Evolutionary conservation across 1,140 invertebrate genomes (phyloP).

Genomic region (Lucilia cuprina): DNA sequence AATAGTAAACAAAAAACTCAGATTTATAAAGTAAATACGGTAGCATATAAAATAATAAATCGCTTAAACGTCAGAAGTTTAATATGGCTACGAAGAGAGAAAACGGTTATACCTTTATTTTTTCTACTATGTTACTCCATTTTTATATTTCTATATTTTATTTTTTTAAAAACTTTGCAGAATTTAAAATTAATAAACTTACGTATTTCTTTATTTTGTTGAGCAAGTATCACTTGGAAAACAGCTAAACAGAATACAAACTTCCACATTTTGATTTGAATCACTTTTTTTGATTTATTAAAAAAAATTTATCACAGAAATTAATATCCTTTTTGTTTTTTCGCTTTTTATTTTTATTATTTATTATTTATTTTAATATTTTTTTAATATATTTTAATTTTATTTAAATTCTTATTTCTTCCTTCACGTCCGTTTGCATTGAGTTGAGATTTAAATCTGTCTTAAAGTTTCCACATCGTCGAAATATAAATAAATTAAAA

Average conservation of each 20-base stretch:
- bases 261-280: constrained; percentile 23
- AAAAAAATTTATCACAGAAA: neutral
- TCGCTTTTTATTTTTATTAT: neutral
- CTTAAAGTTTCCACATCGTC: constrained; percentile 35
- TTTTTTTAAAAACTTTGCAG: neutral
- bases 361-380: constrained; percentile 20
- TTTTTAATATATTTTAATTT: neutral
- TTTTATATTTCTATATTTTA: neutral
- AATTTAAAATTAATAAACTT: neutral
- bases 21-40: no score
- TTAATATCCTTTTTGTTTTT: neutral
- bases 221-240: constrained; percentile 35
- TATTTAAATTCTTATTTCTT: neutral
- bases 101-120: no score
- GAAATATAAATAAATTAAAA: neutral
- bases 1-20: no score
- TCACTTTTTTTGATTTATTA: neutral
- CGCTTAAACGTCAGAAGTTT: no score
- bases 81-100: no score
- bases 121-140: no score
- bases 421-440: constrained; percentile 16
- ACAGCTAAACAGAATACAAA: constrained; percentile 24
- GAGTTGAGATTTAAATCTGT: constrained; percentile 35
- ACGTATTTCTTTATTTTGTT: constrained; percentile 32
- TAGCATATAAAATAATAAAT: no score